These are phyloP conservation scores for Molossus alvarezi DNA, from an alignment of 2,797 vertebrate species.

Conservation along the genomic window DNA sequence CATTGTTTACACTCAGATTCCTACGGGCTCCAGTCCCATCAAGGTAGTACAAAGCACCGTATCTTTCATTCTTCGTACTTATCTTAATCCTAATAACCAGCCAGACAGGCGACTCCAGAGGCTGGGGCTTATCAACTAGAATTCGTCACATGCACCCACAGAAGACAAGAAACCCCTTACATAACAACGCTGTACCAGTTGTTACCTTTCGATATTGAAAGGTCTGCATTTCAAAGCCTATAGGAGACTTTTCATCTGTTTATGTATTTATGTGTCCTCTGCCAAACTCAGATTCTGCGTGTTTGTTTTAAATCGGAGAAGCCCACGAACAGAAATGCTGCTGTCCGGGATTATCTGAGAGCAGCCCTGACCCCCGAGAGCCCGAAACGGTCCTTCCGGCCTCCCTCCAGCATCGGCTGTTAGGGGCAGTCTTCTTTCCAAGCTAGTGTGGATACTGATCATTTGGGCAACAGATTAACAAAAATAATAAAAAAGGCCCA, in stretches of 20 bases:
- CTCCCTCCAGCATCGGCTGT: slow-evolving; percentile 89
- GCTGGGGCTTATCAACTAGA: slow-evolving; percentile 91
- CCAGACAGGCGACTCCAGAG: slow-evolving; percentile 93
- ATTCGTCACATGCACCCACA: slow-evolving; percentile 90
- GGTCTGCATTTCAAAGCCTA: slow-evolving; percentile 89
- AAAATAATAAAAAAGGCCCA: slow-evolving; percentile 59
- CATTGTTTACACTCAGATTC: slow-evolving; percentile 90
- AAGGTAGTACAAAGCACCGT: slow-evolving; percentile 89
- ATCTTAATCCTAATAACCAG: slow-evolving; percentile 92
- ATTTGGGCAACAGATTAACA: slow-evolving; percentile 86
- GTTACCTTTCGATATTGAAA: slow-evolving; percentile 92
- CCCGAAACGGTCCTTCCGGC: slow-evolving; percentile 91
- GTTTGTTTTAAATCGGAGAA: slow-evolving; percentile 89
- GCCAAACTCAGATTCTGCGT: slow-evolving; percentile 87
- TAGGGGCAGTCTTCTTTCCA: slow-evolving; percentile 84
- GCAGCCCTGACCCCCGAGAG: slow-evolving; percentile 90
- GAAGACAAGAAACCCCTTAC: slow-evolving; percentile 91
- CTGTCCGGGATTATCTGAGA: slow-evolving; percentile 91
- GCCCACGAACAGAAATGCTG: slow-evolving; percentile 90
- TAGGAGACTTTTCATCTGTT: slow-evolving; percentile 85
- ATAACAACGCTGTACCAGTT: slow-evolving; percentile 88
- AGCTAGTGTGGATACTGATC: slow-evolving; percentile 86
- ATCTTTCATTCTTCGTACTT: slow-evolving; percentile 90
- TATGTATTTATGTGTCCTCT: slow-evolving; percentile 84
- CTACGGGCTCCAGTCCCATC: slow-evolving; percentile 86